Evolutionary conservation across 2,113 vertebrate genomes (phyloP), one percentile per base, ranked within the genome.

Genomic region (Hemicordylus capensis): DNA sequence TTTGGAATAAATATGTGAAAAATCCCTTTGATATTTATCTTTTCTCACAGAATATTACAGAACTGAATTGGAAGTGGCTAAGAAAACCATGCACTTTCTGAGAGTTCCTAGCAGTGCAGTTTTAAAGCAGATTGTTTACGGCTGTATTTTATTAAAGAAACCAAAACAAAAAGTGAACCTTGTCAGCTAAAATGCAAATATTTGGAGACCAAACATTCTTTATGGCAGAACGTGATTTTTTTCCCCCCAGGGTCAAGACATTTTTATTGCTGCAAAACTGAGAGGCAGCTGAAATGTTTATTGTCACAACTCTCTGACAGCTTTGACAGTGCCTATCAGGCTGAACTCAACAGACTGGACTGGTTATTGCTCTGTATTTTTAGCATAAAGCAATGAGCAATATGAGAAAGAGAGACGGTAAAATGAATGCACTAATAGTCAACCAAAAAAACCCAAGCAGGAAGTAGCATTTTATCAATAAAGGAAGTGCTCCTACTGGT

Each of bases 131-230:
- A 91, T 91, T 94, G 92, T 89, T 93, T 87, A 92, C n/a, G 88
- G 89, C 84, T 12, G 44, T 63, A 77, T 86, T 66, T 56, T 19
- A 58, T 20, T 51, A 37, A 69, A 20, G 44, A 74, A 78, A 86
- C 92, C 92, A 80, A 89, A 89, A 90, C 90, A 88, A 91, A 93
- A 92, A 91, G 85, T 85, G 92, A 94, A 93, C 91, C 94, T 95
- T 93, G 92, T 93, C 93, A 93, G 90, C 93, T 89, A 84, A 92
- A 89, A 94, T 93, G 94, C 92, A 95, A 96, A 95, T 96, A 92
- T 95, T 95, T 94, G 90, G 92, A 89, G 91, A 86, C 91, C 90
- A 93, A 93, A 90, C 81, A 88, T 94, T 94, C 91, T 91, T 95
- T 93, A 93, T 90, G 66, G 93, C 92, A 93, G 90, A 95, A 92